Evolutionary conservation across 2,797 vertebrate species (phyloP).

Genomic region (Microcaecilia unicolor): DNA sequence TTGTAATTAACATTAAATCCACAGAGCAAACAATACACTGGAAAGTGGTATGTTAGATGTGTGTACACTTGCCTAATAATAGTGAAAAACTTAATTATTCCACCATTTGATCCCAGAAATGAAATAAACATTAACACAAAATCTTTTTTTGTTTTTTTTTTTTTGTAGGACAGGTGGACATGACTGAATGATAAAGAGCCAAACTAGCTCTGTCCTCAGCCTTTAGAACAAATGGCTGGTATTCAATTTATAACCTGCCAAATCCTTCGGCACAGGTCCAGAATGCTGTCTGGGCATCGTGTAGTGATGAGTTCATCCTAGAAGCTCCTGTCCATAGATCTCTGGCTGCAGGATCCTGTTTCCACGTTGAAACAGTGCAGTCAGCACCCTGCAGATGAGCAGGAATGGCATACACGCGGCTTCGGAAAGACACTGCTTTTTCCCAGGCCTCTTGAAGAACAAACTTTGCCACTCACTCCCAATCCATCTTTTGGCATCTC

Average conservation of each 20-base stretch:
- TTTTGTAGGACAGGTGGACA: conserved; percentile 5
- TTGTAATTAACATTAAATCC: too few relatives aligned
- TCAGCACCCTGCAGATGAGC: not conserved
- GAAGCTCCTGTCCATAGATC: not conserved
- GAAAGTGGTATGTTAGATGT: too few relatives aligned
- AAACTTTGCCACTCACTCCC: too few relatives aligned
- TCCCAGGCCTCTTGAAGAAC: too few relatives aligned
- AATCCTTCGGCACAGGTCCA: not conserved
- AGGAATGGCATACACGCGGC: too few relatives aligned
- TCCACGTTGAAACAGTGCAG: not conserved
- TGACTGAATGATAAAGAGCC: not conserved
- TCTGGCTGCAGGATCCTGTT: not conserved
- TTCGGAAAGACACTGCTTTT: too few relatives aligned
- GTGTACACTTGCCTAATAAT: too few relatives aligned
- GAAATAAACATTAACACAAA: not conserved
- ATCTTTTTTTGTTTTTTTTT: conserved; percentile 1
- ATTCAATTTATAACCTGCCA: conserved; percentile 4
- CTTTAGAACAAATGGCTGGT: conserved; percentile 1
- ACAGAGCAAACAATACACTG: too few relatives aligned
- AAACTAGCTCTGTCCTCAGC: not conserved
- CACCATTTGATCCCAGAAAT: not conserved
- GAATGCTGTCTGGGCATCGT: not conserved
- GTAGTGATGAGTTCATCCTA: not conserved
- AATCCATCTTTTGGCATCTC: too few relatives aligned
- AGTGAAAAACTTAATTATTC: too few relatives aligned